A percentile compares a stretch with the other conserved stretches of the same genome.
These are phyloP conservation scores for Theonella swinhoei DNA, from an alignment of 37 sponge, comb jelly and placozoan species.

Conservation along the genomic window DNA sequence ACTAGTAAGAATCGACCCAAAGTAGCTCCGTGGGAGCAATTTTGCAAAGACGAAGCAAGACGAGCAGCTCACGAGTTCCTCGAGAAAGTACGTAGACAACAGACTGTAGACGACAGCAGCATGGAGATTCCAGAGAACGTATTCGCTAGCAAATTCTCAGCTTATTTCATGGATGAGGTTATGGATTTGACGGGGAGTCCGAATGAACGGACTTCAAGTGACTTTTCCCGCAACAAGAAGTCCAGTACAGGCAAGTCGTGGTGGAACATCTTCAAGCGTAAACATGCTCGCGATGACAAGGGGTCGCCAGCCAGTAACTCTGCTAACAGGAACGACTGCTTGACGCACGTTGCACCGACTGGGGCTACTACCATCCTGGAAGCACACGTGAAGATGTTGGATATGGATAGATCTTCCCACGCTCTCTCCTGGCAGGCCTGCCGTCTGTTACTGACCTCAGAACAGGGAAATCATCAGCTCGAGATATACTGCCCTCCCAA, in stretches of 20 bases:
- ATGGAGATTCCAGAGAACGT: conserved; percentile 38
- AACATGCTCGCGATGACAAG: background rate
- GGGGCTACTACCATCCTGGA: conserved; percentile 1
- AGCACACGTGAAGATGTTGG: conserved; percentile 23
- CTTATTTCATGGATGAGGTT: conserved; percentile 45
- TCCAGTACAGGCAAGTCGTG: conserved; percentile 9
- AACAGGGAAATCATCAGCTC: conserved; percentile 55
- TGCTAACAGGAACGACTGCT: background rate
- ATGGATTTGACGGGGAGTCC: conserved; percentile 2
- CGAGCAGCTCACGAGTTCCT: conserved; percentile 43
- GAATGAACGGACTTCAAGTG: background rate
- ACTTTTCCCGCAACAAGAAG: background rate
- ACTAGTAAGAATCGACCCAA: background rate
- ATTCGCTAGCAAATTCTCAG: conserved; percentile 57
- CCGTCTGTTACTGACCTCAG: conserved; percentile 37
- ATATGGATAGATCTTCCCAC: conserved; percentile 8
- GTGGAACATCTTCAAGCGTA: conserved; percentile 59
- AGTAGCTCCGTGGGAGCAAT: conserved; percentile 42
- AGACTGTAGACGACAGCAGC: conserved; percentile 5
- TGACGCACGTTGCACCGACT: background rate
- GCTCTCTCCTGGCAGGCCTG: conserved; percentile 42
- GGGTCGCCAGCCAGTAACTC: background rate
- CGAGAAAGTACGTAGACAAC: conserved; percentile 36
- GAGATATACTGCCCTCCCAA: conserved; percentile 72
- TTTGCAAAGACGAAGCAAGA: conserved; percentile 58